These are phyloP conservation scores for Drymonia ruficornis DNA, from an alignment of 2,888 invertebrate genomes.

Conservation along the genomic window DNA sequence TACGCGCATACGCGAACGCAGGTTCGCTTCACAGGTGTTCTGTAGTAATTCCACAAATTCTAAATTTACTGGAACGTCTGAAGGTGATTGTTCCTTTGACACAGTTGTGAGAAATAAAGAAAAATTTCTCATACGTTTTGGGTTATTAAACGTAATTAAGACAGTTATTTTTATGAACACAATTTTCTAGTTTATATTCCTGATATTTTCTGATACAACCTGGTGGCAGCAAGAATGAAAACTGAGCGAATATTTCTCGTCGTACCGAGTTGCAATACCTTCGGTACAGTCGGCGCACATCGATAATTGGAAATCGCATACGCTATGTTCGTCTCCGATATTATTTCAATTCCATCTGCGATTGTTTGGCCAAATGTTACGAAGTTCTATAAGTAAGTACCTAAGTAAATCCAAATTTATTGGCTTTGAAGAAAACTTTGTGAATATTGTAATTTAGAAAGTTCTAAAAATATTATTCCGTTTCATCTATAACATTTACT, in stretches of 20 bases:
- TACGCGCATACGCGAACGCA: slow-evolving; percentile 41
- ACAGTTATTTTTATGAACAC: too few species aligned
- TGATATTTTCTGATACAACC: neutral
- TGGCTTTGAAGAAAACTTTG: too few species aligned
- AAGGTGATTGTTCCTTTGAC: too few species aligned
- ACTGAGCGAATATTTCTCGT: slow-evolving; percentile 56
- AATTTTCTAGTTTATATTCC: neutral
- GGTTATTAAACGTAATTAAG: too few species aligned
- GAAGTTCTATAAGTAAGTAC: neutral
- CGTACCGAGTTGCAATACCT: slow-evolving; percentile 53
- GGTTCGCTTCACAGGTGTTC: slow-evolving; percentile 29
- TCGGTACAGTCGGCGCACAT: slow-evolving; percentile 52
- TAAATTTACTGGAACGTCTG: neutral
- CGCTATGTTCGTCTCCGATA: slow-evolving; percentile 47
- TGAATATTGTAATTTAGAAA: too few species aligned
- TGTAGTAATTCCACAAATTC: neutral
- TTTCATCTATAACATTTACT: too few species aligned
- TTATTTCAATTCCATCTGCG: slow-evolving; percentile 51
- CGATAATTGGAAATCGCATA: slow-evolving; percentile 69
- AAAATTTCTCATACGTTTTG: too few species aligned
- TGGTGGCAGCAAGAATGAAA: slow-evolving; percentile 33
- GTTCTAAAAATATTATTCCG: too few species aligned
- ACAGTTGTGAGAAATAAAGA: too few species aligned
- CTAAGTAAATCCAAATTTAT: too few species aligned
- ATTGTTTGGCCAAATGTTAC: slow-evolving; percentile 28